These are phyloP conservation scores for Scolanthus callimorphus DNA, from an alignment of 92 coral and sea anemone genomes.

Conservation along the genomic window DNA sequence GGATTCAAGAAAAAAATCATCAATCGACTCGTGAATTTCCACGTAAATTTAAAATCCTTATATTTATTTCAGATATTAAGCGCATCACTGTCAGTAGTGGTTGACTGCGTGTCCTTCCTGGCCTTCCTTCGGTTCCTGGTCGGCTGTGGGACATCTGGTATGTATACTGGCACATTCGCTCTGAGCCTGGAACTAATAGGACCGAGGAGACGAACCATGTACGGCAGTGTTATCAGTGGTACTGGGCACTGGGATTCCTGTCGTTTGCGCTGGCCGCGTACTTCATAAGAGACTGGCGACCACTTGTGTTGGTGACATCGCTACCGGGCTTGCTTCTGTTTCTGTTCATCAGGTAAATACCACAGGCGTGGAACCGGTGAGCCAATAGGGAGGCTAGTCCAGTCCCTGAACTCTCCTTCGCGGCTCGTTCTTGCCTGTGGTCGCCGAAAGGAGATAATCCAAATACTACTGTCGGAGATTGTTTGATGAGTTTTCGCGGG, in stretches of 20 bases:
- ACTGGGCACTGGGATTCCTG: slow-evolving; percentile 54
- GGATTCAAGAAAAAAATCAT: too few species aligned
- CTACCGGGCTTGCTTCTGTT: slow-evolving; percentile 38
- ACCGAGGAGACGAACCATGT: slow-evolving; percentile 47
- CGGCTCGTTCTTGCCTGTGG: too few species aligned
- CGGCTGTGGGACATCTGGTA: slow-evolving; percentile 38
- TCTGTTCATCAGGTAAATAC: slow-evolving; percentile 44
- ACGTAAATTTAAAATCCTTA: too few species aligned
- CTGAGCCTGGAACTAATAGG: slow-evolving; percentile 62
- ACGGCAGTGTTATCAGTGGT: slow-evolving; percentile 47
- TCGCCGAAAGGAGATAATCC: too few species aligned
- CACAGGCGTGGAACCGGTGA: too few species aligned
- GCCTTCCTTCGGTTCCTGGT: slow-evolving; percentile 40
- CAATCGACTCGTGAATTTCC: too few species aligned
- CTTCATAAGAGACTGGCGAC: slow-evolving; percentile 60
- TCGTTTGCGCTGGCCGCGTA: slow-evolving; percentile 44
- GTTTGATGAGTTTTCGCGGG: too few species aligned
- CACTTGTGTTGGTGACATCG: slow-evolving; percentile 28
- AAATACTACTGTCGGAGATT: too few species aligned
- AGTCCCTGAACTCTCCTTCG: too few species aligned
- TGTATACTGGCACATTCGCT: slow-evolving; percentile 27
- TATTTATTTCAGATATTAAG: slow-evolving; percentile 7
- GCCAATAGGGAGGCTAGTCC: too few species aligned
- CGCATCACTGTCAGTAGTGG: slow-evolving; percentile 3
- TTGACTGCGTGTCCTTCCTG: slow-evolving; percentile 46